These are phyloP conservation scores for Drosophila rufa DNA, from an alignment of 1,140 invertebrate genomes.

Conservation along the genomic window DNA sequence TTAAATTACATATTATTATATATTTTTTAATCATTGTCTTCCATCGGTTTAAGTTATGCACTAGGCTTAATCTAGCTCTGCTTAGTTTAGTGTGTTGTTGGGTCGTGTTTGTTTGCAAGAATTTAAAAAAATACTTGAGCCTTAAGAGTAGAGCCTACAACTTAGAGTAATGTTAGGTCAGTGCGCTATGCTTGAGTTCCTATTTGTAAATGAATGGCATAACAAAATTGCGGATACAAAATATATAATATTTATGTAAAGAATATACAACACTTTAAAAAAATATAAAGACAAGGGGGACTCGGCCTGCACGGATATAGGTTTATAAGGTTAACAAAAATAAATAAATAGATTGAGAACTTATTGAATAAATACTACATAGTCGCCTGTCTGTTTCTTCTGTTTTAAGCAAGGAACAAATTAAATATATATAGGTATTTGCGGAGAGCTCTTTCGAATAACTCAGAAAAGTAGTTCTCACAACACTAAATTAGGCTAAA, in stretches of 20 bases:
- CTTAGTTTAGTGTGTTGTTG: slow-evolving; percentile 31
- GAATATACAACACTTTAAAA: slow-evolving; percentile 69
- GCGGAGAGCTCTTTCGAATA: slow-evolving; percentile 18
- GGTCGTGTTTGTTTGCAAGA: slow-evolving; percentile 15
- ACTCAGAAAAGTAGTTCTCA: slow-evolving; percentile 3
- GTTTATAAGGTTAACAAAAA: slow-evolving; percentile 44
- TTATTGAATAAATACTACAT: slow-evolving; percentile 57
- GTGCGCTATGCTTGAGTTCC: slow-evolving; percentile 73
- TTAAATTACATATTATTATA: slow-evolving; percentile 60
- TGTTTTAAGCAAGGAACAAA: slow-evolving; percentile 68
- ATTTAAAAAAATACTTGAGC: slow-evolving; percentile 69
- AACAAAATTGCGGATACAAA: slow-evolving; percentile 76
- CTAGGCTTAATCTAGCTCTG: slow-evolving; percentile 54
- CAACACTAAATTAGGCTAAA: slow-evolving; percentile 41
- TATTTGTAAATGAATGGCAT: slow-evolving; percentile 63
- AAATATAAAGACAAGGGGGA: slow-evolving; percentile 38
- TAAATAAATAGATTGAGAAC: slow-evolving; percentile 59
- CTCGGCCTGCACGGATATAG: not conserved
- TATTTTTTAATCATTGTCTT: slow-evolving; percentile 75
- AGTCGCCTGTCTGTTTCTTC: slow-evolving; percentile 43
- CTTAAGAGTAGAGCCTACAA: slow-evolving; percentile 57
- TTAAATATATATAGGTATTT: slow-evolving; percentile 60
- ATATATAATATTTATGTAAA: slow-evolving; percentile 55
- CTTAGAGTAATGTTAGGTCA: slow-evolving; percentile 56
- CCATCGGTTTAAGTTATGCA: slow-evolving; percentile 54